Evolutionary conservation across 2,888 invertebrate species (phyloP).

Genomic region (Folsomia manolachei): DNA sequence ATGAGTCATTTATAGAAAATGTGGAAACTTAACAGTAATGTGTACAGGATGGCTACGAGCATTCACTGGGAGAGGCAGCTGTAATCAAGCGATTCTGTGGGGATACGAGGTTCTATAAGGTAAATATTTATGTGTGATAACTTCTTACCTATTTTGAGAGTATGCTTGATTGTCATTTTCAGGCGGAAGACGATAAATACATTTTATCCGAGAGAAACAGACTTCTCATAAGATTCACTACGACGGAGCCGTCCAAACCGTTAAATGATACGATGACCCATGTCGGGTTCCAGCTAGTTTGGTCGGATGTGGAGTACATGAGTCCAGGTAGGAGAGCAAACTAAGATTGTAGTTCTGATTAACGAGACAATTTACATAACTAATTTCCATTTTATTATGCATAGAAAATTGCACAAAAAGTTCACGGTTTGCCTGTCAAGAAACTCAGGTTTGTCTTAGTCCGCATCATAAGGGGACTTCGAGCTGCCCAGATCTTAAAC

Average conservation of each 20-base stretch:
- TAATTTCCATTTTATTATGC: no score
- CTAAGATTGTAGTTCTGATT: no score
- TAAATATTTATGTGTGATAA: no score
- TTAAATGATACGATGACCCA: conserved; percentile 34
- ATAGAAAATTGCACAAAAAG: conserved; percentile 50
- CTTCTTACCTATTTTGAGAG: background rate
- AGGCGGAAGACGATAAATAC: conserved; percentile 54
- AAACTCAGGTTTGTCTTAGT: conserved; percentile 50
- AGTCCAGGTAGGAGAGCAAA: conserved; percentile 44
- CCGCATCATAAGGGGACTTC: conserved; percentile 47
- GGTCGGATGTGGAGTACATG: conserved; percentile 51
- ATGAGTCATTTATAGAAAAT: background rate
- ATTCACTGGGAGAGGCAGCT: conserved; percentile 43
- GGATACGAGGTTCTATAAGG: conserved; percentile 55
- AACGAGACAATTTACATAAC: no score
- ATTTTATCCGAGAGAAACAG: conserved; percentile 54
- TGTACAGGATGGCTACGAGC: conserved; percentile 54
- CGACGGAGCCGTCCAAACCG: conserved; percentile 45
- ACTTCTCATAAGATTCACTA: conserved; percentile 52
- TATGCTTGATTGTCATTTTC: background rate
- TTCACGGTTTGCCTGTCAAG: conserved; percentile 53
- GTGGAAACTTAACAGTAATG: no score
- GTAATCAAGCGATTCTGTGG: conserved; percentile 54
- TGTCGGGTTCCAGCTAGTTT: conserved; percentile 47
- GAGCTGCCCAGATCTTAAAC: conserved; percentile 45